These are phyloP conservation scores for Odocoileus hemionus DNA, from an alignment of 2,113 vertebrate species.

Conservation along the genomic window DNA sequence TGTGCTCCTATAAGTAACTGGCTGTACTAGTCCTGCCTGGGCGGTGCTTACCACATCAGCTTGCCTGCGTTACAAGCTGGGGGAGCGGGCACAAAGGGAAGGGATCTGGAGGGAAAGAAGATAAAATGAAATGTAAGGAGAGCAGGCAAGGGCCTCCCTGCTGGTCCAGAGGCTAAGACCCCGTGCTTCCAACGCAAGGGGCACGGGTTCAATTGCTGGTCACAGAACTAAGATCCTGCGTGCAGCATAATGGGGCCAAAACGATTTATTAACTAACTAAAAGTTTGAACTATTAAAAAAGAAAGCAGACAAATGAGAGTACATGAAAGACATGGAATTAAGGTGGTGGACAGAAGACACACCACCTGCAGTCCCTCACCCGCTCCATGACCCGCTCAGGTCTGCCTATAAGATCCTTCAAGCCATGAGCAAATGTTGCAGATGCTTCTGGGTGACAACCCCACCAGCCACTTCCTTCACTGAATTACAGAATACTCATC, in stretches of 20 bases:
- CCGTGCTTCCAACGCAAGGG: neutral
- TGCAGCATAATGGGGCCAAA: neutral
- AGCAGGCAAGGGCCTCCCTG: neutral
- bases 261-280: neutral
- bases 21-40: fast-evolving
- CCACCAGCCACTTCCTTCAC: fast-evolving
- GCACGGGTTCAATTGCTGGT: neutral
- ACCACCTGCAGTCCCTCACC: fast-evolving
- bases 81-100: neutral
- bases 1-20: fast-evolving
- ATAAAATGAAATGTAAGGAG: neutral
- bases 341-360: neutral
- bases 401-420: fast-evolving
- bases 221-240: fast-evolving
- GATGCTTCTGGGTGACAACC: neutral
- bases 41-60: fast-evolving
- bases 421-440: no score
- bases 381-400: fast-evolving
- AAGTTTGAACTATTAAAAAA: neutral
- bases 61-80: no score
- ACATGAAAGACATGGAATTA: neutral
- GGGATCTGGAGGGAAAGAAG: neutral
- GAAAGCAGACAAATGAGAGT: neutral
- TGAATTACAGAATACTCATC: fast-evolving
- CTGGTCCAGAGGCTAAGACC: neutral